Evolutionary conservation across 2,797 vertebrate species (phyloP).

Genomic region (Gambelia wislizenii): DNA sequence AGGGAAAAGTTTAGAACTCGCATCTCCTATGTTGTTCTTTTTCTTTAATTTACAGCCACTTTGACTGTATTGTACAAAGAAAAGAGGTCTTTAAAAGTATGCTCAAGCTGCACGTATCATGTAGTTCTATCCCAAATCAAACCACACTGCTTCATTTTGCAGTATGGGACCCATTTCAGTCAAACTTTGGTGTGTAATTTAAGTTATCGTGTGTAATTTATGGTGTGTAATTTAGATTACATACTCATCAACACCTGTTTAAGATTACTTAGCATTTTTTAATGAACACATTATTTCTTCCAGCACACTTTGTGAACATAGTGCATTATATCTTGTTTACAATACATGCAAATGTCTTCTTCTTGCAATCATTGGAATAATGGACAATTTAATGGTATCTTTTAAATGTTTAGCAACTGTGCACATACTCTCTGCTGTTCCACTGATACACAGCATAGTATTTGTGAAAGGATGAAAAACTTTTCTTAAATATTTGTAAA

Average conservation of each 20-base stretch:
- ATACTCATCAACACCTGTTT: background rate
- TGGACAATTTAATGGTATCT: background rate
- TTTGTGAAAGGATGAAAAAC: too few species aligned
- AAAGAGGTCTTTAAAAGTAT: too few species aligned
- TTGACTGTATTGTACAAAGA: too few species aligned
- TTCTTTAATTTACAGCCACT: too few species aligned
- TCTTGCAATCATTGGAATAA: background rate
- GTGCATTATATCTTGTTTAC: background rate
- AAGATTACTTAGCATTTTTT: background rate
- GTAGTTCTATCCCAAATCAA: background rate
- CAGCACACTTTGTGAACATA: background rate
- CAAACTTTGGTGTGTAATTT: background rate
- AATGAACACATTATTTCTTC: conserved; percentile 3
- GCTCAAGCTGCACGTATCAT: too few species aligned
- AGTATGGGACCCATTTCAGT: background rate
- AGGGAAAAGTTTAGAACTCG: too few species aligned
- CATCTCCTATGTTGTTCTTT: too few species aligned
- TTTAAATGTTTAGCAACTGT: background rate
- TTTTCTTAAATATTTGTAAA: too few species aligned
- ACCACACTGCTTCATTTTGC: background rate
- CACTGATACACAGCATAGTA: too few species aligned
- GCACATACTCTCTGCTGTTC: too few species aligned
- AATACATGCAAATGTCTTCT: background rate
- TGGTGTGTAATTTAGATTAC: background rate
- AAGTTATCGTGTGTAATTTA: background rate